Base-by-base conservation (phyloP, 2,797 vertebrate genomes). In the Pseudomugil tenellus region DNA sequence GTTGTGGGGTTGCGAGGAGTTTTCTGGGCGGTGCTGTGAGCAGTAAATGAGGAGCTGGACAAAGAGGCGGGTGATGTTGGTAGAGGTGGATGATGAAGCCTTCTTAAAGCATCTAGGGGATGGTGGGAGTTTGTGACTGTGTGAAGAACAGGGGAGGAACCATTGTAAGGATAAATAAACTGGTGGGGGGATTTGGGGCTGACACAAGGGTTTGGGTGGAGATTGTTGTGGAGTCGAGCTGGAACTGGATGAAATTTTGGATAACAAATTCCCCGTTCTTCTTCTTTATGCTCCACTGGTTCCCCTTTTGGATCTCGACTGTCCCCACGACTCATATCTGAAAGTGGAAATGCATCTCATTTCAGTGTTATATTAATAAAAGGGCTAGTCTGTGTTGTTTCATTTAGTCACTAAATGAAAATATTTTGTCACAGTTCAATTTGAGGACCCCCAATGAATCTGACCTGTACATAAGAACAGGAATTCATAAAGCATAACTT, bases 151-250 rank as follows among this genome's bases (percentile, higher is more conserved):
- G 88, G 84, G 63, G 93, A 87, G 74, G 93, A 93, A 71, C 95
- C 94, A 76, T 96, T 94, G 85, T 94, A 93, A 41, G 94, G 91
- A 82, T 90, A 93, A 73, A 92, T 85, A 65, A 89, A 87, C 59
- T 92, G 91, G 68, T 93, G 84, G 72, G 90, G 84, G 69, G 93
- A 81, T 79, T 91, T 91, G 51, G 89, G 92, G 82, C 86, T 93
- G 87, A 84, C 85, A 76, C 85, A 87, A 65, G 88, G 85, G 84
- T 91, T 91, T 53, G 91, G 69, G 49, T 84, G 87, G 52, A 90
- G 71, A 73, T 79, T 92, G 81, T 79, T 89, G 76, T 85, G 88
- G 63, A 86, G 59, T 72, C 87, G 91, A 65, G 83, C 59, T 58
- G 86, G 81, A 61, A 79, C 89, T 46, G 85, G 85, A 71, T 89